Percentiles rank a stretch among this genome's conserved stretches.
phyloP scores from a whole-genome alignment of 2,113 vertebrate genomes.

The Nycticryphes semicollaris region DNA sequence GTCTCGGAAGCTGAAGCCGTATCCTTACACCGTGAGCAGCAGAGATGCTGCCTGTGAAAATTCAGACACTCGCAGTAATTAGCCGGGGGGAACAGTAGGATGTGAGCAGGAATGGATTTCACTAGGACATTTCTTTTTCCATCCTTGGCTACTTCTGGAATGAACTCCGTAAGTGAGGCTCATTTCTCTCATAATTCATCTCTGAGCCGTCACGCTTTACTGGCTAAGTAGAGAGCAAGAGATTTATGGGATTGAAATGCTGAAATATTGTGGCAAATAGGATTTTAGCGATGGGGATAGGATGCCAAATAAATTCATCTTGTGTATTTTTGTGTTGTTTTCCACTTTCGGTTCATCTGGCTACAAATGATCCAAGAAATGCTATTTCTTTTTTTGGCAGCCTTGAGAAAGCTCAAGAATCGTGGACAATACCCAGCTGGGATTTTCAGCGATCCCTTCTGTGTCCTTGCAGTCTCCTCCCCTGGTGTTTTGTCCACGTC shows the following conservation, averaged over 20 bases:
- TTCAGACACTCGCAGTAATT: not conserved
- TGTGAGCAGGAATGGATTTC: slow-evolving; percentile 15
- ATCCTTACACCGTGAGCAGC: not conserved
- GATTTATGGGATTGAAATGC: slow-evolving; percentile 59
- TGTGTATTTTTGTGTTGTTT: not conserved
- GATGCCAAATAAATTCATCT: slow-evolving; percentile 27
- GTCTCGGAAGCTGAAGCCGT: not conserved
- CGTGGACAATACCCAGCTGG: not conserved
- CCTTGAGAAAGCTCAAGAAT: not conserved
- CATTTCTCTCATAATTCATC: slow-evolving; percentile 28
- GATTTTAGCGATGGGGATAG: not conserved
- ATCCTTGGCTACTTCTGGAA: not conserved
- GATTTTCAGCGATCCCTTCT: not conserved
- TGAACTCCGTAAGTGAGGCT: not conserved
- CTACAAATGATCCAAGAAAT: not conserved
- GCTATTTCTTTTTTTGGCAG: not conserved
- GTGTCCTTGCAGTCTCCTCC: not conserved
- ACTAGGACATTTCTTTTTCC: not conserved
- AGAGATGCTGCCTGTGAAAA: not conserved
- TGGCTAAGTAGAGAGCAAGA: slow-evolving; percentile 17
- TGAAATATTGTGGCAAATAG: slow-evolving; percentile 26
- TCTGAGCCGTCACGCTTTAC: slow-evolving; percentile 53
- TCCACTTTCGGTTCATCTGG: slow-evolving; percentile 7
- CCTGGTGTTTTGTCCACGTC: not conserved
- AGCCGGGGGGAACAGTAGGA: not conserved